These are phyloP conservation scores for Mareca penelope DNA, from an alignment of 2,797 vertebrate species.

Conservation along the genomic window DNA sequence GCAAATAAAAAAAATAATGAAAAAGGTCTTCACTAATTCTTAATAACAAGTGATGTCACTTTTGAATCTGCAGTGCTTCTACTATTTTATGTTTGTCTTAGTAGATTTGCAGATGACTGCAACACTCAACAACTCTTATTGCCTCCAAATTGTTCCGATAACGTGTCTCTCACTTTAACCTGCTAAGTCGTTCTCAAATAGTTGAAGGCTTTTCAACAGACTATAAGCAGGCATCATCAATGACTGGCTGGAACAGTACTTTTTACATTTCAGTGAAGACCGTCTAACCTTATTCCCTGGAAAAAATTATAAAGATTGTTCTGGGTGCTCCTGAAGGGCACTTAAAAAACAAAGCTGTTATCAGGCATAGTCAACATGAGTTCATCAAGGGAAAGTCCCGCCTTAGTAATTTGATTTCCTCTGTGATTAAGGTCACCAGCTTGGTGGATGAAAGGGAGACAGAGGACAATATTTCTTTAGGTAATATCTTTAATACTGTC, in stretches of 20 bases:
- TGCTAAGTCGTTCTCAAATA: not conserved
- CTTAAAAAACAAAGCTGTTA: not conserved
- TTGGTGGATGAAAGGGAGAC: too few relatives aligned
- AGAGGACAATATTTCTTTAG: not conserved
- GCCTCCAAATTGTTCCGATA: not conserved
- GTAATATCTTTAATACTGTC: not conserved
- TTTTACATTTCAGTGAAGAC: not conserved
- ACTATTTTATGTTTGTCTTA: not conserved
- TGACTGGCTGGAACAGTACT: not conserved
- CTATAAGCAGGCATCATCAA: not conserved
- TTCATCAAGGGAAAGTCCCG: too few relatives aligned
- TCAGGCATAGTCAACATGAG: not conserved
- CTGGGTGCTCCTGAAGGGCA: not conserved
- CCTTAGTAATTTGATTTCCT: not conserved
- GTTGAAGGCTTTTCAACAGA: not conserved
- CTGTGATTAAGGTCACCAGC: not conserved
- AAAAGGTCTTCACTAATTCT: not conserved
- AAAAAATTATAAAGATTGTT: not conserved
- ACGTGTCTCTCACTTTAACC: not conserved
- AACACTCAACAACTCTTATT: not conserved
- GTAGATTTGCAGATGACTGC: not conserved
- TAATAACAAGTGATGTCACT: not conserved
- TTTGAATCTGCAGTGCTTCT: not conserved
- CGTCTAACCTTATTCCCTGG: not conserved
- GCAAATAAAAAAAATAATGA: not conserved